A percentile compares a stretch with the other conserved stretches of the same genome.
phyloP scores from a whole-genome alignment of 2,888 invertebrate species.

The Nomada lathburiana region DNA sequence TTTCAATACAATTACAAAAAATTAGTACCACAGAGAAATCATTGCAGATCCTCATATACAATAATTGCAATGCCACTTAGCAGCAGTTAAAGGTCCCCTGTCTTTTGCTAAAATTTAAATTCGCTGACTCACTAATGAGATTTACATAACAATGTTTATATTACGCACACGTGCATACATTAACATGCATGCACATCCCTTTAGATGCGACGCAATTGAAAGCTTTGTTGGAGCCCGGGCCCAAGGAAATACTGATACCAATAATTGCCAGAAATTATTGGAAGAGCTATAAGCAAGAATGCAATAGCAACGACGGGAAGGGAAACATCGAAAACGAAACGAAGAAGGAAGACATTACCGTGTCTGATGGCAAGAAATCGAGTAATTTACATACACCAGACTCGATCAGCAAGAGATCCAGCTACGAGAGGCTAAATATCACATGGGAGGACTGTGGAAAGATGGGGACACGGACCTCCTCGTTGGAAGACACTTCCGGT shows the following conservation, averaged over 20 bases:
- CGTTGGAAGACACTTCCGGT: conserved; percentile 73
- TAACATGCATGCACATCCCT: background rate
- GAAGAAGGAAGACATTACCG: conserved; percentile 27
- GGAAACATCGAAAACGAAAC: conserved; percentile 14
- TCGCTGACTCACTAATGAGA: background rate
- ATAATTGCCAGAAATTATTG: conserved; percentile 6
- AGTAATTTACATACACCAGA: conserved; percentile 26
- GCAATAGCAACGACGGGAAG: conserved; percentile 18
- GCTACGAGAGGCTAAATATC: conserved; percentile 64
- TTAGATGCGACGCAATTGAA: conserved; percentile 40
- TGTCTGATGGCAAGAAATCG: conserved; percentile 31
- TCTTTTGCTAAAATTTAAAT: background rate
- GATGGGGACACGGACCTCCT: conserved; percentile 49
- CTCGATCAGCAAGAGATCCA: conserved; percentile 63
- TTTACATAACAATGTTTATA: background rate
- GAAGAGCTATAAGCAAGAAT: background rate
- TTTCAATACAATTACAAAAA: too few species aligned
- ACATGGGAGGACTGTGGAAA: conserved; percentile 63
- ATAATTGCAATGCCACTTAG: too few species aligned
- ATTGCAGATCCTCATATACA: background rate
- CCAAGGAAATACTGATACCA: background rate
- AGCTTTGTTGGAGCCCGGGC: background rate
- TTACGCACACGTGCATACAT: background rate
- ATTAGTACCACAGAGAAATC: background rate
- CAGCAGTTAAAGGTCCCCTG: too few species aligned